Evolutionary conservation across 1,140 invertebrate species (phyloP).

Genomic region (Cryptotermes secundus): DNA sequence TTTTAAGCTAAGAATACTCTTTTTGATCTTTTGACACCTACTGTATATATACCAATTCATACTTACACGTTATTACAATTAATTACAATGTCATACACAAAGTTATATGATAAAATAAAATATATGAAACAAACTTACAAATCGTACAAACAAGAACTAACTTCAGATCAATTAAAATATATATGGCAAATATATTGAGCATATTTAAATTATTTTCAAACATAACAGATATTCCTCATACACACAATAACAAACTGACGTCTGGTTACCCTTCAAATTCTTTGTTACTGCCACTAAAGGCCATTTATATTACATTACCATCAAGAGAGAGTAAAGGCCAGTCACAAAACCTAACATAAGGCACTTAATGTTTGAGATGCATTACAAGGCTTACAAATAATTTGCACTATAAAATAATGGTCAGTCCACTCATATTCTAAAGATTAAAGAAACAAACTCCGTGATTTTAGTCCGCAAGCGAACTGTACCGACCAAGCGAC

Average conservation of each 20-base stretch:
- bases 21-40: not conserved
- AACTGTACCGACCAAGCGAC: too few species aligned
- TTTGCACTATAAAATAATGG: not conserved
- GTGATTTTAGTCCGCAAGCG: too few species aligned
- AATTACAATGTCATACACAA: slow-evolving; percentile 6
- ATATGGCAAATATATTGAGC: slow-evolving; percentile 1
- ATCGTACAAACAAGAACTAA: not conserved
- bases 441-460: too few species aligned
- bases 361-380: slow-evolving; percentile 1
- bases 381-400: not conserved
- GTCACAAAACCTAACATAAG: slow-evolving; percentile 5
- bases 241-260: not conserved
- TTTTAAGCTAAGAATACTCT: not conserved
- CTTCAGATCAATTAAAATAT: not conserved
- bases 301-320: not conserved
- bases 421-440: not conserved
- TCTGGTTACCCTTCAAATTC: not conserved
- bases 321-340: not conserved
- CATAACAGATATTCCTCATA: not conserved
- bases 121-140: slow-evolving; percentile 10
- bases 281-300: not conserved
- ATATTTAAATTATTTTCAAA: not conserved
- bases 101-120: not conserved
- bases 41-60: not conserved
- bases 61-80: slow-evolving; percentile 10